Percentiles rank a stretch among this genome's conserved stretches.
These are phyloP conservation scores for Crenuchus spilurus DNA, from an alignment of 2,797 vertebrate species.

Conservation along the genomic window DNA sequence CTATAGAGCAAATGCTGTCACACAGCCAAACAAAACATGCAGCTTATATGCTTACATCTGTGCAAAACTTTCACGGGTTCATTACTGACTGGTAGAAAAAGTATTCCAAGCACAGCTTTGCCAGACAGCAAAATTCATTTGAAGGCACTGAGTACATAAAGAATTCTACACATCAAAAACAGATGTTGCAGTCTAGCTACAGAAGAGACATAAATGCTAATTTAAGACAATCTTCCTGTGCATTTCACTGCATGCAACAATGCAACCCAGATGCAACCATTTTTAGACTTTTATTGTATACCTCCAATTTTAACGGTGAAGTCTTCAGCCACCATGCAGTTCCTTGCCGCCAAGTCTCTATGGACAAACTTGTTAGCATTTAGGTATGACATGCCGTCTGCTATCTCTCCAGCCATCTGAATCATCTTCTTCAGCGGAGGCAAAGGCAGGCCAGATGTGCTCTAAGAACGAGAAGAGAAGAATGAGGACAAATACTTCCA, in stretches of 20 bases:
- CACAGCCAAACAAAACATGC: conserved; percentile 32
- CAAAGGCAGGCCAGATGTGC: conserved; percentile 82
- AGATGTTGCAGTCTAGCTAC: conserved; percentile 27
- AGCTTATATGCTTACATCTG: conserved; percentile 11
- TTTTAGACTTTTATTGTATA: conserved; percentile 52
- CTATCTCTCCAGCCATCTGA: conserved; percentile 98
- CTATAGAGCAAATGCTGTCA: conserved; percentile 29
- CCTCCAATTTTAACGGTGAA: conserved; percentile 98
- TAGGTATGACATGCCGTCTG: conserved; percentile 97
- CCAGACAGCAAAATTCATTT: conserved; percentile 14
- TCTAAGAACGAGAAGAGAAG: conserved; percentile 67
- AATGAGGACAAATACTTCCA: neutral
- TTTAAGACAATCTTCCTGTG: neutral
- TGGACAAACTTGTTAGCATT: conserved; percentile 99
- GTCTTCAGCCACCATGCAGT: conserved; percentile 98
- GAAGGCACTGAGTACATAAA: conserved; percentile 19
- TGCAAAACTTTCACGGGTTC: neutral
- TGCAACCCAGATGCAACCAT: neutral
- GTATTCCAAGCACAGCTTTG: neutral
- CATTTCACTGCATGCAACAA: neutral
- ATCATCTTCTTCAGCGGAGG: conserved; percentile 97
- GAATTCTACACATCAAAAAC: conserved; percentile 7
- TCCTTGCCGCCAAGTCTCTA: conserved; percentile 94
- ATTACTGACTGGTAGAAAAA: conserved; percentile 16
- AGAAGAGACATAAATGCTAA: conserved; percentile 10